phyloP scores from a whole-genome alignment of 2,797 vertebrate species.

The Acanthurus tractus region DNA sequence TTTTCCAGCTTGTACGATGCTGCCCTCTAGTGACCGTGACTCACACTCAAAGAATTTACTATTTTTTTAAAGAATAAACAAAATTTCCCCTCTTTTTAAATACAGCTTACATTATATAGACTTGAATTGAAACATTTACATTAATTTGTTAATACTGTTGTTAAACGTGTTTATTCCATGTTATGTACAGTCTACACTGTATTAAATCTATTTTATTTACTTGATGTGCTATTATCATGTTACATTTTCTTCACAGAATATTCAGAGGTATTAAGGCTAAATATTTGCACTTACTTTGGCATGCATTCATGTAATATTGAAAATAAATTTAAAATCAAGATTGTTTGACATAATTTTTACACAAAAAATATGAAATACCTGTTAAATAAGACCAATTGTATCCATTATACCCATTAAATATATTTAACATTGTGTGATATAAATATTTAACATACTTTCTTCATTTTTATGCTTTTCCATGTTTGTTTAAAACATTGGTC shows the following conservation, averaged over 20 bases:
- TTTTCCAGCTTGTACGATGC: constrained; percentile 59
- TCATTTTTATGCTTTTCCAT: not conserved
- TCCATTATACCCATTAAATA: not conserved
- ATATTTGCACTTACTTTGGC: not conserved
- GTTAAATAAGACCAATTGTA: not conserved
- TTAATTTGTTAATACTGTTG: not conserved
- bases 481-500: not conserved
- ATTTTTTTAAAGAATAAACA: no score
- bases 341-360: no score
- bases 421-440: not conserved
- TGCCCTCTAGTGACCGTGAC: constrained; percentile 73
- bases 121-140: no score
- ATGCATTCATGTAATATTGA: not conserved
- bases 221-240: not conserved
- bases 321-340: no score
- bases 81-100: no score
- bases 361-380: not conserved
- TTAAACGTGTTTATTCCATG: no score
- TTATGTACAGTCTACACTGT: no score
- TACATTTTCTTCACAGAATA: not conserved
- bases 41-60: not conserved
- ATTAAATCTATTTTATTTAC: not conserved
- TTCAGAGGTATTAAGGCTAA: not conserved
- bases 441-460: not conserved
- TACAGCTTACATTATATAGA: no score